These are phyloP conservation scores for Silurus lanzhouensis DNA, from an alignment of 2,797 vertebrate species.

Conservation along the genomic window DNA sequence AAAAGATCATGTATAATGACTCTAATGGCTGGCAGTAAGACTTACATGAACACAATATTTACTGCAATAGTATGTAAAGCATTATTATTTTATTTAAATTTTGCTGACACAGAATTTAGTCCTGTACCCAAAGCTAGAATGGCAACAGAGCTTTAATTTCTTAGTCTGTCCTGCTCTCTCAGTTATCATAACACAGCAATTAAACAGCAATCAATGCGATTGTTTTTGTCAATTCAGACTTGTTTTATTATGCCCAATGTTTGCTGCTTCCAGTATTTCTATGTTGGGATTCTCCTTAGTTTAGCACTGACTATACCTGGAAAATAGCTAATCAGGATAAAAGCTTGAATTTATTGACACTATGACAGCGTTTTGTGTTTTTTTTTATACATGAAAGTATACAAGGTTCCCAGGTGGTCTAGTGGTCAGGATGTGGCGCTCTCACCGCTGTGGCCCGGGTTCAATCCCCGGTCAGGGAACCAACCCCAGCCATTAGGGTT, in stretches of 20 bases:
- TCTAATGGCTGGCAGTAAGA: slow-evolving; percentile 56
- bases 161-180: background rate
- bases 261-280: background rate
- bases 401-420: too few species aligned
- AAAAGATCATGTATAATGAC: slow-evolving; percentile 31
- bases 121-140: background rate
- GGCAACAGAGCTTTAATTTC: background rate
- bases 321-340: background rate
- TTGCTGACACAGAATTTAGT: background rate
- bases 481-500: too few species aligned
- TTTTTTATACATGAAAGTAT: background rate
- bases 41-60: background rate
- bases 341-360: background rate
- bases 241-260: background rate
- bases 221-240: background rate
- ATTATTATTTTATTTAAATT: background rate
- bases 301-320: background rate
- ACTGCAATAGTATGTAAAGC: background rate
- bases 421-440: too few species aligned
- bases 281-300: background rate
- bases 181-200: background rate
- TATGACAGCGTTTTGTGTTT: too few species aligned
- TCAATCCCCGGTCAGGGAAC: too few species aligned
- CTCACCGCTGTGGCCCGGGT: too few species aligned
- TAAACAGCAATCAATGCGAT: background rate